Evolutionary conservation across 2,113 vertebrate genomes (phyloP), one percentile per base, ranked within the genome.

Genomic region (Ranitomeya imitator): DNA sequence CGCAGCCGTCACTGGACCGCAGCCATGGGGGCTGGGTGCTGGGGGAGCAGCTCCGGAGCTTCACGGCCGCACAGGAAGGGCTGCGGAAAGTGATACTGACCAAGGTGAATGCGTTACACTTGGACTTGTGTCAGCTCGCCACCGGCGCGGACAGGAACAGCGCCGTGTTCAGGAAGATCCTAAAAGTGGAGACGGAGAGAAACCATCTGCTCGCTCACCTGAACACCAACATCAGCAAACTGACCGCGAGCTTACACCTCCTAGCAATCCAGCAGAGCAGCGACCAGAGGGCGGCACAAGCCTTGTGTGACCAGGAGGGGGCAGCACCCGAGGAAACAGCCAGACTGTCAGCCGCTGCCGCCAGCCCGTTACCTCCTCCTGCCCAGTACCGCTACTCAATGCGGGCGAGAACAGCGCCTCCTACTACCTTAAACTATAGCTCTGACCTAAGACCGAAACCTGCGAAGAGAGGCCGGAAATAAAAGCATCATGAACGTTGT

Each of bases 181-280:
- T 82, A 12, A 87, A 81, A 15, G 26, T 87, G 86, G 86, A 87
- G 65, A 78, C 54, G 12, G 65, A 87, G 12, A 19, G 86, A 45
- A 87, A 87, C 26, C 19, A 73, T 7, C 54, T 87, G 37, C 77
- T 87, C 8, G 5, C 16, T 21, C 65, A 74, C n/a, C 82, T 87
- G 67, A 87, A 87, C 55, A 37, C 54, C 23, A 87, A 81, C 67
- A 59, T 87, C 26, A 18, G 65, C 31, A 74, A 82, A 45, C 67
- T 87, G 1, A 52, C 61, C 14, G 63, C 77, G 13, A 80, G 86
- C 52, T 19, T 80, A 14, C 86, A 79, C 7, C 13, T 82, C 14
- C 21, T 81, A 31, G 86, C 54, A 10, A 37, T 81, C 15, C 79
- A 87, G 9, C 86, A 81, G 31, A 51, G 71, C 9, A 55, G 26